phyloP scores from a whole-genome alignment of 2,797 vertebrate species.

The Valencia hispanica region DNA sequence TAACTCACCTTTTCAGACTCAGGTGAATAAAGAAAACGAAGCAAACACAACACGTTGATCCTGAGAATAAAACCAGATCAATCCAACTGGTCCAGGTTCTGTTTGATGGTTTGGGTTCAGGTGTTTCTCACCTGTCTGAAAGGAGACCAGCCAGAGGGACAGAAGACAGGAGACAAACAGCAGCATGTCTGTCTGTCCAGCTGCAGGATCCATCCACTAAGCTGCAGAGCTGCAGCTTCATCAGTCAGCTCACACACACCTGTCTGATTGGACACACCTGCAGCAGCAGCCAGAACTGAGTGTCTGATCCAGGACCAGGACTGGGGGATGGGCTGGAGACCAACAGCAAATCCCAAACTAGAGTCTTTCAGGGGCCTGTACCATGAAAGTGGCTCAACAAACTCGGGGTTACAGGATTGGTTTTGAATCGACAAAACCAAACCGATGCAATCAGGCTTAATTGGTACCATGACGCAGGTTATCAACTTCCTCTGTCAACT shows the following conservation, averaged over 20 bases:
- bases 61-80: not conserved
- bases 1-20: not conserved
- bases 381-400: no score
- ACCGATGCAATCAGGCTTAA: no score
- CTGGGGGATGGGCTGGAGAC: not conserved
- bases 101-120: not conserved
- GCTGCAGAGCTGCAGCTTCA: not conserved
- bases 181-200: constrained; percentile 14
- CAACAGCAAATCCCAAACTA: not conserved
- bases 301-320: not conserved
- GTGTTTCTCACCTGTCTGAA: constrained; percentile 33
- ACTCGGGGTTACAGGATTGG: no score
- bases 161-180: constrained; percentile 16
- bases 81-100: not conserved
- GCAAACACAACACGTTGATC: no score
- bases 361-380: no score
- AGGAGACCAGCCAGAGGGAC: not conserved
- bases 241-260: constrained; percentile 8
- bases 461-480: no score
- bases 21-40: no score
- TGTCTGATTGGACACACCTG: constrained; percentile 40
- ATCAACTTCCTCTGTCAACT: no score
- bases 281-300: not conserved
- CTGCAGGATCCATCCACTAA: not conserved
- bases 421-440: no score